Evolutionary conservation across 2,797 vertebrate species (phyloP), one percentile per base, ranked within the genome.

Genomic region (Allobates femoralis): DNA sequence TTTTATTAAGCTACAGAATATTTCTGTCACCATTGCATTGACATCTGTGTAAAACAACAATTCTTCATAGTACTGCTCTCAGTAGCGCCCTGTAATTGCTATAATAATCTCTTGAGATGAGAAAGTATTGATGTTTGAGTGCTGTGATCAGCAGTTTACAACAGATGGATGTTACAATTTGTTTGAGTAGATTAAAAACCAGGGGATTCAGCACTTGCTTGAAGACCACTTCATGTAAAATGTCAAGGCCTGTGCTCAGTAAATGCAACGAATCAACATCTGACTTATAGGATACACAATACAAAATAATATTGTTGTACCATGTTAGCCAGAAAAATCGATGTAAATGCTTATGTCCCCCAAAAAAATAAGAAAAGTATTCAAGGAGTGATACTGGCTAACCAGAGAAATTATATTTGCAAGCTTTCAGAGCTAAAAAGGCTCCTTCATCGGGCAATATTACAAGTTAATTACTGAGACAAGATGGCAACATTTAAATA

Each of bases 71-170:
- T 37, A 21, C 28, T 53, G 60, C 46, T 69, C 41, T 28, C 30
- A 23, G 53, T 79, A 67, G 10, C 51, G 28, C 23, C 56, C 50
- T 6, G 32, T 67, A 85, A 85, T 85, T 56, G 62, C 75, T 79
- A 67, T 79, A 78, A 85, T 79, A 67, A 69, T 79, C 60, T 79
- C 56, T 30, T 64, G 83, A 84, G 83, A 84, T 76, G 60, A 77
- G 60, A 69, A 79, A 58, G 51, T 78, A 85, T 79, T 85, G 84
- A 85, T 85, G 75, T 85, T 60, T 85, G 30, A 50, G 53, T 73
- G 84, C 77, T 79, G 84, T 62, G 66, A 60, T 85, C 76, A 80
- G 76, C 76, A 80, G 56, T 79, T 79, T 80, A 73, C 60, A 55
- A 30, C 66, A 56, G 76, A 41, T 37, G 69, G 64, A 28, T 71